These are phyloP conservation scores for Calameuta pallipes DNA, from an alignment of 2,888 invertebrate genomes.

Conservation along the genomic window DNA sequence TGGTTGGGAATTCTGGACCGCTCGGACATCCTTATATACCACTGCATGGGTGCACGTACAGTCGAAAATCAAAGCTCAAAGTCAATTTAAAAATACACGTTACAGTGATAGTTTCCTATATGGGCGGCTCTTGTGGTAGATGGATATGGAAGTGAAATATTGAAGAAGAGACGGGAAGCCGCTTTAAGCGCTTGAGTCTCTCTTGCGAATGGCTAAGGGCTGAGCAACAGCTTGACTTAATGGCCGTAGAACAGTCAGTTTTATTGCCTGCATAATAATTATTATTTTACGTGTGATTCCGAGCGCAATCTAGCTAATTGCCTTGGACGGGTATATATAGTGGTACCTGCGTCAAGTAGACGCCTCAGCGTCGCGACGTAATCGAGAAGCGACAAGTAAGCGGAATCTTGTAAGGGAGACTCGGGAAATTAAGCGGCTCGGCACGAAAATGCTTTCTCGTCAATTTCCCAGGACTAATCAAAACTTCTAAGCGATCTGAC, in stretches of 20 bases:
- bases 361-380: slow-evolving; percentile 15
- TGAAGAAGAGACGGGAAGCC: background rate
- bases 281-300: slow-evolving; percentile 44
- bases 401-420: slow-evolving; percentile 39
- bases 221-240: slow-evolving; percentile 42
- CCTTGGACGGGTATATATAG: slow-evolving; percentile 8
- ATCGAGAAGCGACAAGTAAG: slow-evolving; percentile 39
- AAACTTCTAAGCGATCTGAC: slow-evolving; percentile 39
- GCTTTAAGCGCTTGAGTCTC: background rate
- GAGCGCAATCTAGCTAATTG: slow-evolving; percentile 49
- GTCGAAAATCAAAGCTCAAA: background rate
- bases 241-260: slow-evolving; percentile 33
- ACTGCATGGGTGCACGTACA: background rate
- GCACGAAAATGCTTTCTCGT: slow-evolving; percentile 37
- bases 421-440: slow-evolving; percentile 40
- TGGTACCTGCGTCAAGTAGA: background rate
- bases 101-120: background rate
- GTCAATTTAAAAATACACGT: background rate
- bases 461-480: slow-evolving; percentile 53
- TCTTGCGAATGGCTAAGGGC: background rate
- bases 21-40: background rate
- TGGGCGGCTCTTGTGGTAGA: background rate
- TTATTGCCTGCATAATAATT: slow-evolving; percentile 39
- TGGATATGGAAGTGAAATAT: background rate
- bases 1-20: background rate